Conservation (phyloP, 2,888 invertebrate species). For the Portevinia maculata region DNA sequence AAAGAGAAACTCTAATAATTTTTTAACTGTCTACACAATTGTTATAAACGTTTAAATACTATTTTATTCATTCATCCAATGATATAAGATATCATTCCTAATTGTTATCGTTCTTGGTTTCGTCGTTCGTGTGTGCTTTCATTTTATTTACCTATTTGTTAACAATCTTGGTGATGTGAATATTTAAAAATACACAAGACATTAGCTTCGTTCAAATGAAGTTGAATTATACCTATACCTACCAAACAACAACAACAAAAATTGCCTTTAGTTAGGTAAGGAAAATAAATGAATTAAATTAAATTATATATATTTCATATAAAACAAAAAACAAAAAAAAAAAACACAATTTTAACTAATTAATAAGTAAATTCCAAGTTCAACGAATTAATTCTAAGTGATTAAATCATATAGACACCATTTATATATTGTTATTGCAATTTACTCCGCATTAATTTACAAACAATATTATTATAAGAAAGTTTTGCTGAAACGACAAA, state of each 20-base stretch:
- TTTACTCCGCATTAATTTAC: slow-evolving; percentile 28
- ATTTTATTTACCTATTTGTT: not conserved
- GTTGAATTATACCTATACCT: slow-evolving; percentile 6
- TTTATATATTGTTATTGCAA: slow-evolving; percentile 51
- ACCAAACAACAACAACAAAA: slow-evolving; percentile 31
- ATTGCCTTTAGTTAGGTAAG: slow-evolving; percentile 30
- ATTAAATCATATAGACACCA: slow-evolving; percentile 29
- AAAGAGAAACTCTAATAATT: slow-evolving; percentile 6
- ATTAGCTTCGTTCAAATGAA: slow-evolving; percentile 24
- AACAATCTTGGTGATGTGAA: slow-evolving; percentile 18
- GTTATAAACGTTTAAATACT: slow-evolving; percentile 17
- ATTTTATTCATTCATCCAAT: slow-evolving; percentile 14
- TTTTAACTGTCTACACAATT: slow-evolving; percentile 30
- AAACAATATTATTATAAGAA: slow-evolving; percentile 19
- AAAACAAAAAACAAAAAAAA: slow-evolving; percentile 3
- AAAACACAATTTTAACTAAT: slow-evolving; percentile 9
- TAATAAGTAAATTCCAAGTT: slow-evolving; percentile 42
- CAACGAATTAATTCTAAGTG: slow-evolving; percentile 65
- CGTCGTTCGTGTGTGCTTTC: slow-evolving; percentile 24
- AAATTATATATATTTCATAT: not conserved
- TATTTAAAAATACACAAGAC: slow-evolving; percentile 7
- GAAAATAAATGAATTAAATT: slow-evolving; percentile 11
- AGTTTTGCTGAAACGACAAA: slow-evolving; percentile 45
- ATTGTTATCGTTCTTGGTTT: slow-evolving; percentile 25
- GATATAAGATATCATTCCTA: slow-evolving; percentile 17